Evolutionary conservation across 2,888 invertebrate species (phyloP), one percentile per base, ranked within the genome.

Genomic region (Acholoe squamosa): DNA sequence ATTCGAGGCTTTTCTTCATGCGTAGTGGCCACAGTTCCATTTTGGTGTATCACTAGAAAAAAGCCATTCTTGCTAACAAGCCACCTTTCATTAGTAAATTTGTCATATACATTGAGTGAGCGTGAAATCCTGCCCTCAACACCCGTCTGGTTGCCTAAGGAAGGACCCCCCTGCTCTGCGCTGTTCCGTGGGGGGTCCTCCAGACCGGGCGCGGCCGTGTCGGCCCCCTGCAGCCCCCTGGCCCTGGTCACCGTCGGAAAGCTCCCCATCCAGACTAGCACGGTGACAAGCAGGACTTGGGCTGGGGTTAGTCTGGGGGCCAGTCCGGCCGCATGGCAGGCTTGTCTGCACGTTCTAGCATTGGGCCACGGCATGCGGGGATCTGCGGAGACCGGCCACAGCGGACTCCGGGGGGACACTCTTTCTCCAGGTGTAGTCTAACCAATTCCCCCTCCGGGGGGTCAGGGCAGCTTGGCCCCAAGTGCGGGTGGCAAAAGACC

Each of bases 351-450:
- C 86, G 86, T 54, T 86, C 86, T 86, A 51, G 86, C 86, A 86
- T 86, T 56, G 86, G 86, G 28, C 86, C 86, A 56, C 86, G 52
- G 86, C 86, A 86, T 86, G 86, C 86, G 86, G 86, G 52, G 52
- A 28, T 51, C 28, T 54, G 86, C 56, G 86, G 86, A 54, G 86
- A 54, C 86, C 86, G 86, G 86, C 52, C 52, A 52, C 31, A 54
- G 54, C 86, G 86, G 56, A 54, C 86, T 86, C 86, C 86, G 31
- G 10, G 54, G 86, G 28, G 54, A 54, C 31, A 54, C 52, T 52
- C 52, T 54, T 52, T 28, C 54, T 86, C 86, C 86, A 54, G 54
- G 86, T 25, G 25, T 86, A 25, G 86, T 86, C 86, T 76, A 31
- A n/a, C 31, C 76, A 28, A 31, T 31, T 28, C 76, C 25, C 76